phyloP scores from a whole-genome alignment of 2,888 invertebrate species.

The Meganola albula region DNA sequence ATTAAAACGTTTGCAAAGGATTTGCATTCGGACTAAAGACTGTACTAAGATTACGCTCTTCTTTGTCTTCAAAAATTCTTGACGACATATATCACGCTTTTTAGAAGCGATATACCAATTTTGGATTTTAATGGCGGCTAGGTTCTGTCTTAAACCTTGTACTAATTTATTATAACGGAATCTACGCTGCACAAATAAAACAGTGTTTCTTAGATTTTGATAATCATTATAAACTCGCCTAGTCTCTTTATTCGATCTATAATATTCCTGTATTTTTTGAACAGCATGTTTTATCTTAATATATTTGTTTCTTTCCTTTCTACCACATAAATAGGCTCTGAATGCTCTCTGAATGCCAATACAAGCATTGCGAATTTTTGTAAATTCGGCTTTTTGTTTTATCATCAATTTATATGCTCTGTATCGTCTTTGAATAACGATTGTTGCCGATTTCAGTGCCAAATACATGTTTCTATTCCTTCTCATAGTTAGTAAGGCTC shows the following conservation, averaged over 20 bases:
- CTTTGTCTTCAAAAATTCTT: constrained; percentile 39
- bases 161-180: constrained; percentile 42
- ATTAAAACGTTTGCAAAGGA: constrained; percentile 37
- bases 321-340: constrained; percentile 38
- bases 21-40: constrained; percentile 49
- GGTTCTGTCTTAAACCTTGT: constrained; percentile 26
- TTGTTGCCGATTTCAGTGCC: constrained; percentile 27
- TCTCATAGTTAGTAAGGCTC: constrained; percentile 47
- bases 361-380: constrained; percentile 44
- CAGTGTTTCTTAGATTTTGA: constrained; percentile 34
- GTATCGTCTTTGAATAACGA: constrained; percentile 52
- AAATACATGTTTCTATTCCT: constrained; percentile 38
- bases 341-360: constrained; percentile 60
- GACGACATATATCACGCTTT: constrained; percentile 39
- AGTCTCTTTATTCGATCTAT: constrained; percentile 38
- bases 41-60: constrained; percentile 48
- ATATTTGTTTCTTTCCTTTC: constrained; percentile 41
- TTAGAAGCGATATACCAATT: constrained; percentile 48
- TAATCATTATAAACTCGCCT: constrained; percentile 39
- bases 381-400: constrained; percentile 46
- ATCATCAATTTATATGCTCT: constrained; percentile 51
- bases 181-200: constrained; percentile 50
- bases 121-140: constrained; percentile 54
- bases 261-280: constrained; percentile 58
- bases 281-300: constrained; percentile 39